phyloP scores from a whole-genome alignment of 2,888 invertebrate species.

The Drosophila sordidula region DNA sequence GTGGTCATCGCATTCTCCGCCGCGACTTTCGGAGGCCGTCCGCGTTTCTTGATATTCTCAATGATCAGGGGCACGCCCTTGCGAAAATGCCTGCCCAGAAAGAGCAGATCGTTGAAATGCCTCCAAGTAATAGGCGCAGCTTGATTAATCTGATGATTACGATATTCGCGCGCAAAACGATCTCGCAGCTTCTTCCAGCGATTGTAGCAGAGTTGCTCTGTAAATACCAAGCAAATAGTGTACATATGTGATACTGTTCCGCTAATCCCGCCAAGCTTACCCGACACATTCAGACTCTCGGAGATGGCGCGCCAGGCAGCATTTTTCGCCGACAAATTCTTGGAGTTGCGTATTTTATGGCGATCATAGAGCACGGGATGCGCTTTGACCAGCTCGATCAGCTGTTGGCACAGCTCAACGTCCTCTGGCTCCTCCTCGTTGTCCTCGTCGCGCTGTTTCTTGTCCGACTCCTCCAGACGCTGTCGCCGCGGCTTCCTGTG shows the following conservation, averaged over 20 bases:
- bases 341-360: constrained; percentile 80
- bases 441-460: constrained; percentile 35
- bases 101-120: constrained; percentile 75
- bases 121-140: constrained; percentile 73
- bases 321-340: constrained; percentile 79
- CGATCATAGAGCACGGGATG: constrained; percentile 80
- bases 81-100: constrained; percentile 75
- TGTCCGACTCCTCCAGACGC: constrained; percentile 32
- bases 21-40: constrained; percentile 59
- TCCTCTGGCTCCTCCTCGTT: constrained; percentile 58
- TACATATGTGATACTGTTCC: too few relatives aligned
- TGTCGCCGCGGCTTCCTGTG: constrained; percentile 44
- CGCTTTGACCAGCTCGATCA: constrained; percentile 76
- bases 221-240: background rate
- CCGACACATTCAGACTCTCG: constrained; percentile 69
- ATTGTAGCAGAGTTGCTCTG: constrained; percentile 79
- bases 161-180: constrained; percentile 81
- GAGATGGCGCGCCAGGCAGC: constrained; percentile 80
- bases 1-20: constrained; percentile 1
- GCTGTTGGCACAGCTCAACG: constrained; percentile 67
- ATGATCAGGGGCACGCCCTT: constrained; percentile 73
- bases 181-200: constrained; percentile 82
- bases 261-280: constrained; percentile 36
- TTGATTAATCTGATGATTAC: constrained; percentile 69
- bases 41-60: constrained; percentile 68